Evolutionary conservation across 2,113 vertebrate species (phyloP), one percentile per base, ranked within the genome.

Genomic region (Bettongia penicillata): DNA sequence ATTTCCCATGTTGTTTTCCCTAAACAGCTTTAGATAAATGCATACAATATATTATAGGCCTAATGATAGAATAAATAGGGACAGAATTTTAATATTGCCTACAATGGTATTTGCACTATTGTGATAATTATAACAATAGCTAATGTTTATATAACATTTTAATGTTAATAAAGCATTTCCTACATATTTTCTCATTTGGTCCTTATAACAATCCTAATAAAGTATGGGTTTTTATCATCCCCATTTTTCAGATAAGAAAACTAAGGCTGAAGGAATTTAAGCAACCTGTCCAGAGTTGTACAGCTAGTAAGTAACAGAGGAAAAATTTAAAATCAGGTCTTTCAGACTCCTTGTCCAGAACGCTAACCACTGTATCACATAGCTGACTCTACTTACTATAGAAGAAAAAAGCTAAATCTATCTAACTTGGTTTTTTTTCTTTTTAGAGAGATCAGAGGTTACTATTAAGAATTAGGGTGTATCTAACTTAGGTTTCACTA

Each of bases 391-490:
- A 0, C 19, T 84, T 43, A 43, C n/a, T 84, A 43, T 43, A 43
- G 19, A 43, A 84, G 68, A 84, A 84, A 43, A n/a, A 84, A 84
- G 19, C 19, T 43, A 84, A 84, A 84, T 84, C 16, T 16, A 84
- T n/a, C 7, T 48, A 48, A 48, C 48, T 16, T 43, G 19, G 6
- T 43, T 43, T 84, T 84, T 84, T 43, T 84, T 84, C 37, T 68
- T 68, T 68, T 37, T 28, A 68, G 57, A 31, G 57, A 61, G 57
- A 61, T 61, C 26, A 52, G 68, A 95, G 93, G 1, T 89, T 51
- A 53, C 1, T 92, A 0, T 89, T 97, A 96, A 93, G 97, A 91
- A 96, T 14, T 92, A 94, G 2, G 9, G 19, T n/a, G 95, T 95
- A 7, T 0, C 57, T 53, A 1, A 90, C 37, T 19, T 53, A 14